Percentiles rank a stretch among this genome's conserved stretches.
These are phyloP conservation scores for Rotaria macrura DNA, from an alignment of 2,888 invertebrate genomes.

Conservation along the genomic window DNA sequence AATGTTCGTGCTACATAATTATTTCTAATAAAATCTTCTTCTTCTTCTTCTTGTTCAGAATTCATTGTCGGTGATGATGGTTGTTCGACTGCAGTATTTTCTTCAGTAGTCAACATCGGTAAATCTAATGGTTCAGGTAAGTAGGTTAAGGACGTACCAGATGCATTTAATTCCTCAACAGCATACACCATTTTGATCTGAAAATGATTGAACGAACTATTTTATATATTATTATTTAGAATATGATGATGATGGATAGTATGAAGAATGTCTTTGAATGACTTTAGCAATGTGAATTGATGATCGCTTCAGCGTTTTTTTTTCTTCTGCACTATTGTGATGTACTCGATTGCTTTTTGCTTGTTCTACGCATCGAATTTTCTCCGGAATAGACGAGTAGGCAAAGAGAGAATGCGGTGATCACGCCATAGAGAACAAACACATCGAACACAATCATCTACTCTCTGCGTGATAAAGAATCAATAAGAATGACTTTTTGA, in stretches of 20 bases:
- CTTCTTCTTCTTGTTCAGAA: not conserved
- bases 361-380: not conserved
- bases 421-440: not conserved
- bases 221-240: not conserved
- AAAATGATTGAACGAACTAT: not conserved
- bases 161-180: not conserved
- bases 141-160: not conserved
- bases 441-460: not conserved
- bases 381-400: not conserved
- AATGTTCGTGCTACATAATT: not conserved
- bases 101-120: not conserved
- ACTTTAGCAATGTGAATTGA: too few relatives aligned
- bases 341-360: not conserved
- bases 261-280: not conserved
- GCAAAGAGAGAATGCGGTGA: not conserved
- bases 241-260: not conserved
- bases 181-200: not conserved
- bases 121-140: not conserved
- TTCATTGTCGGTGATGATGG: not conserved
- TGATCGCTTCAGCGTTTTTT: too few relatives aligned
- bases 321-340: too few relatives aligned
- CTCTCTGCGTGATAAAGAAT: not conserved
- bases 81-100: not conserved
- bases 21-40: not conserved
- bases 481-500: too few relatives aligned